These are phyloP conservation scores for Oedothorax gibbosus DNA, from an alignment of 1,140 invertebrate genomes.

Conservation along the genomic window DNA sequence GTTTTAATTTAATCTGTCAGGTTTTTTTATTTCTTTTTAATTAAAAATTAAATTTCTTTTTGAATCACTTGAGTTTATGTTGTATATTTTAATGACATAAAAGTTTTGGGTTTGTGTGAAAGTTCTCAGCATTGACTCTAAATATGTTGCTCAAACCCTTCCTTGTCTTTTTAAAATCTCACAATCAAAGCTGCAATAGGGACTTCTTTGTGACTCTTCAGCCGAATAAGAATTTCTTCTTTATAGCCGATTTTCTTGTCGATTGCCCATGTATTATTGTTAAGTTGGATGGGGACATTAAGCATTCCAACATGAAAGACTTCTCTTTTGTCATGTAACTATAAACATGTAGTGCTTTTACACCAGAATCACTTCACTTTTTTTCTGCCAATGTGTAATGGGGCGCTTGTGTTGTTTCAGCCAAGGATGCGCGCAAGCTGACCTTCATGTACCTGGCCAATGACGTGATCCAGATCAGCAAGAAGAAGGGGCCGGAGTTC, in stretches of 20 bases:
- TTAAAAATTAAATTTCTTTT: too few relatives aligned
- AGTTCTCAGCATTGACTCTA: too few relatives aligned
- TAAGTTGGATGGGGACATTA: background rate
- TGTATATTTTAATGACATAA: too few relatives aligned
- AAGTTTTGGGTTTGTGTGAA: too few relatives aligned
- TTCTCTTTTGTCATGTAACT: background rate
- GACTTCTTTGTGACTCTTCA: too few relatives aligned
- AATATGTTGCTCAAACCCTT: too few relatives aligned
- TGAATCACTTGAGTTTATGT: too few relatives aligned
- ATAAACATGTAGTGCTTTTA: background rate
- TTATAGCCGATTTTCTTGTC: too few relatives aligned
- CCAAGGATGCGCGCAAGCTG: slow-evolving; percentile 85
- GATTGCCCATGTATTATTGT: too few relatives aligned
- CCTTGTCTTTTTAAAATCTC: too few relatives aligned
- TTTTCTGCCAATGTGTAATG: background rate
- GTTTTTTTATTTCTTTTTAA: background rate
- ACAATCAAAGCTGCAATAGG: too few relatives aligned
- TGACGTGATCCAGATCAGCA: slow-evolving; percentile 98
- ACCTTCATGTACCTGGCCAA: slow-evolving; percentile 98
- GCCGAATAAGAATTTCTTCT: too few relatives aligned
- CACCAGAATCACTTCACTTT: background rate
- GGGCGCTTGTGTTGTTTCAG: slow-evolving; percentile 73
- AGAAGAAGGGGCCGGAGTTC: slow-evolving; percentile 97
- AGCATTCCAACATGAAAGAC: background rate
- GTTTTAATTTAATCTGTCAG: background rate